A percentile compares a stretch with the other conserved stretches of the same genome.
Conservation (phyloP, 2,113 vertebrate species). For the Psettodes erumei region DNA sequence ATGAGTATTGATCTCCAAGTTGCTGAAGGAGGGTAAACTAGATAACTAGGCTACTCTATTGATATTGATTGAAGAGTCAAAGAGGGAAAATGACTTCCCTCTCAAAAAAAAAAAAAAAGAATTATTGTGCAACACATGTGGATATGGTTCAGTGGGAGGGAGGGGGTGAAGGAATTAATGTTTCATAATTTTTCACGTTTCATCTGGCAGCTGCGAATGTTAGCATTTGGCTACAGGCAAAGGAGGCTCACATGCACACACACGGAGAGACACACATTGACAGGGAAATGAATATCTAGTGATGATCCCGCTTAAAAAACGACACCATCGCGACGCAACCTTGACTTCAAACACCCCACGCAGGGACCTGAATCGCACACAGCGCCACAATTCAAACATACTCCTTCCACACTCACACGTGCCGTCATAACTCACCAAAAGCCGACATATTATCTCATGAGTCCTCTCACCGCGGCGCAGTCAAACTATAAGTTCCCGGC, state of each 20-base stretch:
- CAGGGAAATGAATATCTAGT: constrained; percentile 3
- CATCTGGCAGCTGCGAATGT: constrained; percentile 7
- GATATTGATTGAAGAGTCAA: constrained; percentile 70
- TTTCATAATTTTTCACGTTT: too few relatives aligned
- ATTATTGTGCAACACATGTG: constrained; percentile 31
- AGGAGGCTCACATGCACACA: neutral
- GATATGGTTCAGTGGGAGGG: constrained; percentile 22
- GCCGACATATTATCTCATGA: constrained; percentile 75
- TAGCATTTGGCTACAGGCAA: neutral
- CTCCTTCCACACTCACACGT: constrained; percentile 38
- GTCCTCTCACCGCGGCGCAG: constrained; percentile 54
- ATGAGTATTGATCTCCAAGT: constrained; percentile 77
- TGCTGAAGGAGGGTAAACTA: constrained; percentile 68
- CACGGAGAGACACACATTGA: neutral
- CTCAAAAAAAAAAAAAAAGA: constrained; percentile 32
- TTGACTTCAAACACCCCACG: neutral
- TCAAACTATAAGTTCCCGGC: constrained; percentile 62
- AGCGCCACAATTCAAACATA: neutral
- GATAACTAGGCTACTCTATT: constrained; percentile 76
- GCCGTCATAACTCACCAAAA: constrained; percentile 80
- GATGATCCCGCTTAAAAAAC: too few relatives aligned
- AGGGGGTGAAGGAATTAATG: constrained; percentile 3
- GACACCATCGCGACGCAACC: neutral
- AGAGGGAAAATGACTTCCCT: constrained; percentile 45
- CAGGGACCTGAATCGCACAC: neutral